Conservation (phyloP, 2,797 vertebrate genomes). For the Adrianichthys oophorus region DNA sequence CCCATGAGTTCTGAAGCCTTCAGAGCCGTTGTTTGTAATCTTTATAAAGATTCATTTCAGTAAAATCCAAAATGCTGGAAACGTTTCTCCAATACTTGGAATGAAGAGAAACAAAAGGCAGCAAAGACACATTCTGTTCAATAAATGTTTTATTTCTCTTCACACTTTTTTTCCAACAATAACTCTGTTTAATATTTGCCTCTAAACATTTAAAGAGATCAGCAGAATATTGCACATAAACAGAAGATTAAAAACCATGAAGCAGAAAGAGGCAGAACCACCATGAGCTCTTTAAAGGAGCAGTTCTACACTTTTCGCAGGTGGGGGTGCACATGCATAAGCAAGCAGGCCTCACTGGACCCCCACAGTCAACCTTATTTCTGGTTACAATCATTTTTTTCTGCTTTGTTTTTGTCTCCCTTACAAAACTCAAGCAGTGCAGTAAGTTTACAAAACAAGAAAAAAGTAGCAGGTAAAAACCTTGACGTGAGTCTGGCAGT, state of each 20-base stretch:
- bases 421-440: no score
- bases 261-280: constrained; percentile 45
- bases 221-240: constrained; percentile 83
- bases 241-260: constrained; percentile 67
- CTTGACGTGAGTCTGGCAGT: constrained; percentile 65
- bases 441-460: no score
- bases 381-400: not conserved
- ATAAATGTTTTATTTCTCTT: constrained; percentile 80
- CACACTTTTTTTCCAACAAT: constrained; percentile 79
- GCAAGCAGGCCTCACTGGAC: constrained; percentile 85
- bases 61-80: no score
- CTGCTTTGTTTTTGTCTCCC: constrained; percentile 6
- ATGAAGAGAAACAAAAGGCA: not conserved
- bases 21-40: no score
- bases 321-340: constrained; percentile 84
- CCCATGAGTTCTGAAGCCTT: no score
- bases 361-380: constrained; percentile 47
- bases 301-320: no score
- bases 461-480: no score
- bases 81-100: no score
- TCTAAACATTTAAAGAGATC: constrained; percentile 70
- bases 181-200: constrained; percentile 69
- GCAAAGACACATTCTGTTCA: constrained; percentile 29
- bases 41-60: no score
- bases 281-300: no score